Conservation (phyloP, 1,140 invertebrate species). For the Drosophila orosa region DNA sequence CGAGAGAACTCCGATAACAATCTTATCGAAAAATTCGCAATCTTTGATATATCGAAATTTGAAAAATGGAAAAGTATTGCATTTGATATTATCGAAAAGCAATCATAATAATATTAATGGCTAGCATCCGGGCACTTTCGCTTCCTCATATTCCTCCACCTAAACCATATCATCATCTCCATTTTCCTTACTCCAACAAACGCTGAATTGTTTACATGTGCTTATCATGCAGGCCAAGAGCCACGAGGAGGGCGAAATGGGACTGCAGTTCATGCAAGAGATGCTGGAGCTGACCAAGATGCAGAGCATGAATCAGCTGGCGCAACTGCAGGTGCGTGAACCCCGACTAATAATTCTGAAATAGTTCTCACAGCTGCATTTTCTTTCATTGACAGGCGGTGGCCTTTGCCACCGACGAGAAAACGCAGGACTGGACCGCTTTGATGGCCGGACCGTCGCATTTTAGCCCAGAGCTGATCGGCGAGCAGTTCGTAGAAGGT, state of each 20-base stretch:
- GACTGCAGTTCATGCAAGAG: slow-evolving; percentile 97
- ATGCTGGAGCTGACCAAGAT: slow-evolving; percentile 95
- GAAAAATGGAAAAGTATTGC: neutral
- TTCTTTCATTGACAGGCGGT: slow-evolving; percentile 83
- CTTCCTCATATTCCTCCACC: neutral
- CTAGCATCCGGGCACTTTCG: neutral
- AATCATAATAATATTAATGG: neutral
- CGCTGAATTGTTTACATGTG: neutral
- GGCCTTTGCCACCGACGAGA: slow-evolving; percentile 84
- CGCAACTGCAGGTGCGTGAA: slow-evolving; percentile 85
- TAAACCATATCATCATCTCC: neutral
- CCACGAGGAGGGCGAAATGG: slow-evolving; percentile 94
- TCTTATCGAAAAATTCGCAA: neutral
- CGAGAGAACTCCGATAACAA: neutral
- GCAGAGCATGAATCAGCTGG: slow-evolving; percentile 87
- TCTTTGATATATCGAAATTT: neutral
- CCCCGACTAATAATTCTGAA: neutral
- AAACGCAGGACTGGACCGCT: slow-evolving; percentile 78
- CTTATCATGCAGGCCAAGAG: slow-evolving; percentile 89
- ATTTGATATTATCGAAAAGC: neutral
- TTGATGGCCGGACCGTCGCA: slow-evolving; percentile 94
- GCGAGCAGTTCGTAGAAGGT: slow-evolving; percentile 86
- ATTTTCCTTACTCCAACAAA: slow-evolving; percentile 1
- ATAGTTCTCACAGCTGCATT: neutral
- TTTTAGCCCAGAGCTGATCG: slow-evolving; percentile 92